phyloP scores from a whole-genome alignment of 2,113 vertebrate genomes.

The Strix aluco region DNA sequence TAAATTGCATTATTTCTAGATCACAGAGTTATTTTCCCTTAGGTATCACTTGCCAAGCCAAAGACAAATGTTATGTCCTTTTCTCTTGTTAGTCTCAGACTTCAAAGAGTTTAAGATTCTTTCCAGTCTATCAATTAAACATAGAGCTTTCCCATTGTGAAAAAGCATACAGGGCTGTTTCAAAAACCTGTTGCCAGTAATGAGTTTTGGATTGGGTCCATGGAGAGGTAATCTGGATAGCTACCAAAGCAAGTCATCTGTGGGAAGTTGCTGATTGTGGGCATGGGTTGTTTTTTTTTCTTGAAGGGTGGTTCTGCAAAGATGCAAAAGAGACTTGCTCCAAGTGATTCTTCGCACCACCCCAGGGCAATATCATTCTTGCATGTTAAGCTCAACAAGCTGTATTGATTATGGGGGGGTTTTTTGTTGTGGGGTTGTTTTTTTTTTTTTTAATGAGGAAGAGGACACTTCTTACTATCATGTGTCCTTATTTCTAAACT shows the following conservation, averaged over 20 bases:
- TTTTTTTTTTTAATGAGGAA: background rate
- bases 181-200: constrained; percentile 12
- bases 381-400: background rate
- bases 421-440: background rate
- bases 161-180: background rate
- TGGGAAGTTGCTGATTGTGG: background rate
- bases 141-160: background rate
- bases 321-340: background rate
- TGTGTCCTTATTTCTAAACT: background rate
- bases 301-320: background rate
- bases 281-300: too few species aligned
- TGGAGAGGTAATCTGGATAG: background rate
- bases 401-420: background rate
- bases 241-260: background rate
- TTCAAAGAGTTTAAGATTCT: constrained; percentile 12
- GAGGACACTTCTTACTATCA: background rate
- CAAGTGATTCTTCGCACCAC: background rate
- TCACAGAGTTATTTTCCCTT: background rate
- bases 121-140: constrained; percentile 1
- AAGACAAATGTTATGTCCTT: background rate
- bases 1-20: background rate
- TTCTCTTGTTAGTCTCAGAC: background rate
- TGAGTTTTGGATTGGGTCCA: background rate
- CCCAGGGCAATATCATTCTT: background rate
- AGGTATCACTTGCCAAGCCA: background rate